phyloP scores from a whole-genome alignment of 2,797 vertebrate genomes.

The Eremophila alpestris region DNA sequence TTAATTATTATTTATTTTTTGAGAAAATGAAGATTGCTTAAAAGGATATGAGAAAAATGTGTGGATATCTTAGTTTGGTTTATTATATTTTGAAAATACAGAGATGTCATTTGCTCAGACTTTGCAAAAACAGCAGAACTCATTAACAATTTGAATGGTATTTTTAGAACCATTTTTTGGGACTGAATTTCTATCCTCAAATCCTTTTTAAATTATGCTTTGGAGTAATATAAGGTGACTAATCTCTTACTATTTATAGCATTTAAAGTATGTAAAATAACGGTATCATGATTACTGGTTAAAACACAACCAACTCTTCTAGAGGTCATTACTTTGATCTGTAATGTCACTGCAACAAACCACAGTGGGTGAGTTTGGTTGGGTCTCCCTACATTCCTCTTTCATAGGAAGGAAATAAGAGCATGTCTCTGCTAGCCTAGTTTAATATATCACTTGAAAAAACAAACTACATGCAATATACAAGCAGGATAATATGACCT shows the following conservation, averaged over 20 bases:
- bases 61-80: not conserved
- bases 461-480: conserved; percentile 50
- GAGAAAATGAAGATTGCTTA: not conserved
- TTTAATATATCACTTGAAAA: conserved; percentile 58
- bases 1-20: not conserved
- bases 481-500: conserved; percentile 47
- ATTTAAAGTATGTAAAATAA: conserved; percentile 32
- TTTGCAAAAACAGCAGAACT: not conserved
- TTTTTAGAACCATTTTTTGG: not conserved
- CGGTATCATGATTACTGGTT: conserved; percentile 48
- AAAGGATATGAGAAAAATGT: not conserved
- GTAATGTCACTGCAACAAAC: conserved; percentile 43
- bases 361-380: conserved; percentile 21
- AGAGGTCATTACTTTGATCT: conserved; percentile 22
- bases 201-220: conserved; percentile 46
- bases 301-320: conserved; percentile 48
- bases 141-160: not conserved
- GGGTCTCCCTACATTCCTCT: conserved; percentile 20
- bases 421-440: conserved; percentile 54
- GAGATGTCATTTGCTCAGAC: not conserved
- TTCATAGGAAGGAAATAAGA: conserved; percentile 45
- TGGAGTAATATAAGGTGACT: conserved; percentile 43
- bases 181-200: not conserved
- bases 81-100: conserved; percentile 14
- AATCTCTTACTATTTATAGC: conserved; percentile 50